Evolutionary conservation across 92 coral and sea anemone genomes (phyloP), one percentile per base, ranked within the genome.

Genomic region (Scolanthus callimorphus): DNA sequence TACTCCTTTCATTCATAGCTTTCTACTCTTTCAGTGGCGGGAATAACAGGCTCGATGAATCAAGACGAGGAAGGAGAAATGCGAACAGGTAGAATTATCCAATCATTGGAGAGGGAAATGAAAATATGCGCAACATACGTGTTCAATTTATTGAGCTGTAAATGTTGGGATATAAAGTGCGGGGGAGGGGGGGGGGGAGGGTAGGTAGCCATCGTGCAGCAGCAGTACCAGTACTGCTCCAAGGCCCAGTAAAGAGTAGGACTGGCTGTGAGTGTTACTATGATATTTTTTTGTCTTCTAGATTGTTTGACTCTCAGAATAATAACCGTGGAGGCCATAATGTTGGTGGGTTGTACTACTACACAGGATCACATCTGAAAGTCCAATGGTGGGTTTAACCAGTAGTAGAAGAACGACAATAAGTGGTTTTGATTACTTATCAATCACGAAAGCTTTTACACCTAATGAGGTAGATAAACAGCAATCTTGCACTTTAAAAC

Each of bases 21-120:
- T n/a, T n/a, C n/a, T n/a, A n/a, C n/a, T 29, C 38, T 29, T 65
- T 27, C 20, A 91, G 97, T 54, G 97, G 97, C 43, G 29, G 78
- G 24, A 70, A 69, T 48, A 78, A 79, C 41, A 69, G 76, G 4
- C 76, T 59, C 8, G 62, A 62, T 58, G 62, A 62, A 38, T 27
- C 31, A 22, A 41, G 52, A 27, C 60, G 67, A 0, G 44, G 23
- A 23, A 64, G 70, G 60, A 57, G 63, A 31, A 73, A 73, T 21
- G 46, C 70, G 21, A 57, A 51, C n/a, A 59, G 78, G 59, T 60
- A 24, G 24, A 22, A 12, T 20, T 19, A 30, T 6, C n/a, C 27
- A 39, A 24, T n/a, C n/a, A n/a, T n/a, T n/a, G n/a, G n/a, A n/a
- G n/a, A n/a, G n/a, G n/a, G n/a, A n/a, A n/a, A n/a, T n/a, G n/a